Base-by-base conservation (phyloP, 1,140 invertebrate genomes). In the Ooceraea biroi region DNA sequence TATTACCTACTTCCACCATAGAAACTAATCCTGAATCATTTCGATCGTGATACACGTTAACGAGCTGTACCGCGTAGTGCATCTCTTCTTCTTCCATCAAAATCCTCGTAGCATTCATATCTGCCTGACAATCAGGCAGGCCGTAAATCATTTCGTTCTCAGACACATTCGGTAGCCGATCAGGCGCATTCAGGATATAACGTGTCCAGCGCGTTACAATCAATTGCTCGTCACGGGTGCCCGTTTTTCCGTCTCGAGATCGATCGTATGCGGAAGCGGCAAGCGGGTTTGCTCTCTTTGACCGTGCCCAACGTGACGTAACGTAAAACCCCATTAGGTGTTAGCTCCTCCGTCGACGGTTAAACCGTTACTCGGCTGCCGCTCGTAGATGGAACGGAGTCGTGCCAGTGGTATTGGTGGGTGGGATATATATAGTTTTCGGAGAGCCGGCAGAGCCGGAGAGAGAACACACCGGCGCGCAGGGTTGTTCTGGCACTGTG, bases 271-370 rank as follows among this genome's bases (percentile, higher is more conserved):
- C 63, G 76, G 48, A 78, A 69, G 76, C 76, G 27, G 76, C 46
- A 69, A 36, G 36, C 46, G 41, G 65, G 85, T 66, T 87, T 48
- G 85, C 36, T 74, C 80, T 72, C 46, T 86, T 87, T 86, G 80
- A 83, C 80, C 66, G 84, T 84, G 80, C 77, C 65, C 85, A 88
- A 88, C 85, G 78, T 88, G 78, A 71, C 86, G 86, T 85, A 88
- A 88, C 86, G 86, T 76, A 83, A 88, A 89, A 88, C 87, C 76
- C 84, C 84, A 86, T 89, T 88, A 89, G 68, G 87, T 86, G 87
- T 88, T 74, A 82, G 84, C 65, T 86, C 69, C 88, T 89, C 80
- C 86, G 83, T 85, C 78, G 86, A 83, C 84, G 87, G 84, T 86
- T 84, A 85, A 86, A 83, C 82, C 87, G 87, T 88, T 88, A 88